Evolutionary conservation across 2,113 vertebrate genomes (phyloP), one percentile per base, ranked within the genome.

Genomic region (Cyphomyrus plagiostoma): DNA sequence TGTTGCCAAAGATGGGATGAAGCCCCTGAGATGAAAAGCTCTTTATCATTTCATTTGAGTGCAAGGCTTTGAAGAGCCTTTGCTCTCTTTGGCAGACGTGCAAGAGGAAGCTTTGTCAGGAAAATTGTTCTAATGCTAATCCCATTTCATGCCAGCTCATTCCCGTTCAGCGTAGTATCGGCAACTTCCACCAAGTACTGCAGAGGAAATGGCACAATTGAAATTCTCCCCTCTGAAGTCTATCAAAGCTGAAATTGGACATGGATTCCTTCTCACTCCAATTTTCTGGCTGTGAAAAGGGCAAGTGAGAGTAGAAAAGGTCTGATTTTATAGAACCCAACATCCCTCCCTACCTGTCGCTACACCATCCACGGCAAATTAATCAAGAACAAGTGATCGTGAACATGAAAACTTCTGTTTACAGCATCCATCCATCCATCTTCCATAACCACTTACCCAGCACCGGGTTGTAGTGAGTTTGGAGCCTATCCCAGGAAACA

Each of bases 91-190:
- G 90, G 92, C 90, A 92, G 92, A 91, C 89, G 74, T 90, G 90
- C 90, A 89, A 90, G 92, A 88, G 87, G 83, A 88, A 91, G 35
- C 89, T 93, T 91, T 92, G 93, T 93, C 46, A 87, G 89, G 91
- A 89, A 95, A 94, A 95, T 93, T 94, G 95, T 94, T 94, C 92
- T 93, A 92, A 92, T 74, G 91, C 91, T 93, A 95, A 95, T 95
- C 94, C 91, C 90, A 94, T 95, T 95, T 95, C 93, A 95, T 92
- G 93, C 92, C 90, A 94, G 91, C 93, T 94, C 92, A 92, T 92
- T 94, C 90, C 90, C 88, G 8, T 93, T 93, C 88, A 92, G 77
- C 82, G 80, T 90, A 93, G 93, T 92, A 94, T 94, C 90, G 8
- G 91, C 93, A 92, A 93, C 90, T 84, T 91, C 90, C 85, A 52